phyloP scores from a whole-genome alignment of 2,888 invertebrate species.

The Boloria selene region DNA sequence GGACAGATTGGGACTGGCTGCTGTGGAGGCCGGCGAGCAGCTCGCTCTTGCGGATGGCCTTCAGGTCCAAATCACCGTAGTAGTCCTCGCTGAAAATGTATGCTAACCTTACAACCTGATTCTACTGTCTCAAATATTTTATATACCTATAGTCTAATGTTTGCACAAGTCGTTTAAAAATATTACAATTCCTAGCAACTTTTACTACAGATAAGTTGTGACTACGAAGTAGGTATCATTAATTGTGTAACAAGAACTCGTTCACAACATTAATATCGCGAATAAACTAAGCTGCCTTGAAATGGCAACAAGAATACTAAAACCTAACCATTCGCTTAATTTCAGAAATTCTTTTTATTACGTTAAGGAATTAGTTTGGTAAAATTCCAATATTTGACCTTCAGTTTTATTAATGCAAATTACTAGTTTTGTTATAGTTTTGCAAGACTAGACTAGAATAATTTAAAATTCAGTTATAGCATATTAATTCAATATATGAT shows the following conservation, averaged over 20 bases:
- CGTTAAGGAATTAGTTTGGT: conserved; percentile 29
- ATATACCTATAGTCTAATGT: conserved; percentile 20
- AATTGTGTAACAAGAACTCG: conserved; percentile 75
- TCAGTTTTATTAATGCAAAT: conserved; percentile 41
- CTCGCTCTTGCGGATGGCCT: conserved; percentile 97
- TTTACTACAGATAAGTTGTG: conserved; percentile 61
- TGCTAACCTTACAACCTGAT: conserved; percentile 75
- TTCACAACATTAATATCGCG: conserved; percentile 60
- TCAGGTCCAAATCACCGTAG: conserved; percentile 97
- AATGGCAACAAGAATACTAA: conserved; percentile 61
- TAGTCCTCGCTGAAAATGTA: conserved; percentile 95
- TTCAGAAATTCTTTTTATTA: conserved; percentile 47
- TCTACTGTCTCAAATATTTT: conserved; percentile 48
- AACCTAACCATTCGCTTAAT: conserved; percentile 68
- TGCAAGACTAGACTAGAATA: not conserved
- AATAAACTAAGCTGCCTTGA: conserved; percentile 68
- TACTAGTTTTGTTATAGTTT: not conserved
- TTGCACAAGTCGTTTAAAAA: conserved; percentile 51
- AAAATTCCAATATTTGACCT: conserved; percentile 42
- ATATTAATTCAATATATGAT: not conserved
- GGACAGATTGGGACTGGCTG: conserved; percentile 73
- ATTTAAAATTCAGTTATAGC: not conserved
- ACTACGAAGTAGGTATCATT: conserved; percentile 49
- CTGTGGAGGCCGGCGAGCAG: conserved; percentile 90
- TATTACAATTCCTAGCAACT: conserved; percentile 66